These are phyloP conservation scores for Thecocarcelia acutangulata DNA, from an alignment of 2,888 invertebrate species.

Conservation along the genomic window DNA sequence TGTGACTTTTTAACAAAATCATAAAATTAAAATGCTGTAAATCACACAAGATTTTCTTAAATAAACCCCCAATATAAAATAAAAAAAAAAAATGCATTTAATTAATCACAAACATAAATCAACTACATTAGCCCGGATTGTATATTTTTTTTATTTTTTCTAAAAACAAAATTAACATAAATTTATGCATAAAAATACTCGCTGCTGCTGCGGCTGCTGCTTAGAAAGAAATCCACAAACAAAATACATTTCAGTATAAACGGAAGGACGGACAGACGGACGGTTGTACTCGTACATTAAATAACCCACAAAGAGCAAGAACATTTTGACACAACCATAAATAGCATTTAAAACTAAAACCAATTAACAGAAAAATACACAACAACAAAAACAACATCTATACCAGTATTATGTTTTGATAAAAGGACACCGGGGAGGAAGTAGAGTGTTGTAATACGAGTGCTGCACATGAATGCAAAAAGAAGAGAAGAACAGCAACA, in stretches of 20 bases:
- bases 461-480: slow-evolving; percentile 38
- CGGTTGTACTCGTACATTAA: slow-evolving; percentile 16
- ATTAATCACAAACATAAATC: slow-evolving; percentile 59
- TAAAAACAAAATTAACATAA: slow-evolving; percentile 41
- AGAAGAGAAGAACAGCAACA: slow-evolving; percentile 25
- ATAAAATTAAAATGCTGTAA: slow-evolving; percentile 22
- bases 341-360: slow-evolving; percentile 66
- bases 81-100: slow-evolving; percentile 22
- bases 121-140: slow-evolving; percentile 44
- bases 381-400: slow-evolving; percentile 35
- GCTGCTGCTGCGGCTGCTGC: not conserved
- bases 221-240: not conserved
- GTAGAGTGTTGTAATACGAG: slow-evolving; percentile 47
- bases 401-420: slow-evolving; percentile 5
- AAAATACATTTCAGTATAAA: slow-evolving; percentile 11
- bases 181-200: slow-evolving; percentile 12
- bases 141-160: slow-evolving; percentile 2
- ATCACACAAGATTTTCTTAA: slow-evolving; percentile 39
- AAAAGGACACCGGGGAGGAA: slow-evolving; percentile 28
- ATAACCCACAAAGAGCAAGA: slow-evolving; percentile 49
- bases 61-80: slow-evolving; percentile 33
- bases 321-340: slow-evolving; percentile 61
- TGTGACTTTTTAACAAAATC: not conserved
- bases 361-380: slow-evolving; percentile 64
- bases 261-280: not conserved